Evolutionary conservation across 1,140 invertebrate species (phyloP).

Genomic region (Galendromus occidentalis): DNA sequence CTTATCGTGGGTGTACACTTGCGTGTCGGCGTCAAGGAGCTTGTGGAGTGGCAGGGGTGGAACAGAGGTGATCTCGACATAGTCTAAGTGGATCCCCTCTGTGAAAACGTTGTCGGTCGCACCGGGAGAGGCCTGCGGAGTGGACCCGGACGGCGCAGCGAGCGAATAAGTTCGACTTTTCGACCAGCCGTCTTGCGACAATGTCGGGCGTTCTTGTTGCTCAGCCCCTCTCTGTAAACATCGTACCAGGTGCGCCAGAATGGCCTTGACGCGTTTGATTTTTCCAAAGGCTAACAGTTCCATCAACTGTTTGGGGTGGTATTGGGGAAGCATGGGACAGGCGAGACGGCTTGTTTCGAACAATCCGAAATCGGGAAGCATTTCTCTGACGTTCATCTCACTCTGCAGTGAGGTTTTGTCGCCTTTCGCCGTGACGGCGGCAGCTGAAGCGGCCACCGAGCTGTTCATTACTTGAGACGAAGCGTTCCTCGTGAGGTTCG

Average conservation of each 20-base stretch:
- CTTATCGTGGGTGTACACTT: conserved; percentile 26
- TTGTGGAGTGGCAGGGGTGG: conserved; percentile 90
- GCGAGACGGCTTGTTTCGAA: conserved; percentile 92
- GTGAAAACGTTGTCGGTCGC: conserved; percentile 35
- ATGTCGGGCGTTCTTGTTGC: conserved; percentile 18
- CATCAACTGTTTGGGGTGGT: conserved; percentile 96
- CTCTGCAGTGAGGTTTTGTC: neutral
- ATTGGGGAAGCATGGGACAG: conserved; percentile 92
- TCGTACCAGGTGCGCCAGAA: conserved; percentile 81
- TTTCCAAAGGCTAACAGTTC: conserved; percentile 96
- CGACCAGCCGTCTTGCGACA: conserved; percentile 47
- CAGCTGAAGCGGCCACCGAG: neutral
- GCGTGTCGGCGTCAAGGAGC: conserved; percentile 74
- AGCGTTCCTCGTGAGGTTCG: neutral
- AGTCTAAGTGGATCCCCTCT: conserved; percentile 73
- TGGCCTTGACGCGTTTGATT: conserved; percentile 90
- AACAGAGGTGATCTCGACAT: conserved; percentile 86
- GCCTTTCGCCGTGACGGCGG: too few relatives aligned
- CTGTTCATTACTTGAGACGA: neutral
- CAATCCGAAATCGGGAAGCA: conserved; percentile 77
- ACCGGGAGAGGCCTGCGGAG: conserved; percentile 33
- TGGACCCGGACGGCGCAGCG: conserved; percentile 21
- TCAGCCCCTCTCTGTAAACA: conserved; percentile 22
- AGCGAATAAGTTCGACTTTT: conserved; percentile 57
- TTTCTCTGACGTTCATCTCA: conserved; percentile 23